Conservation (phyloP, 35 echinoderm and acorn worm species). For the Heliocidaris erythrogramma region DNA sequence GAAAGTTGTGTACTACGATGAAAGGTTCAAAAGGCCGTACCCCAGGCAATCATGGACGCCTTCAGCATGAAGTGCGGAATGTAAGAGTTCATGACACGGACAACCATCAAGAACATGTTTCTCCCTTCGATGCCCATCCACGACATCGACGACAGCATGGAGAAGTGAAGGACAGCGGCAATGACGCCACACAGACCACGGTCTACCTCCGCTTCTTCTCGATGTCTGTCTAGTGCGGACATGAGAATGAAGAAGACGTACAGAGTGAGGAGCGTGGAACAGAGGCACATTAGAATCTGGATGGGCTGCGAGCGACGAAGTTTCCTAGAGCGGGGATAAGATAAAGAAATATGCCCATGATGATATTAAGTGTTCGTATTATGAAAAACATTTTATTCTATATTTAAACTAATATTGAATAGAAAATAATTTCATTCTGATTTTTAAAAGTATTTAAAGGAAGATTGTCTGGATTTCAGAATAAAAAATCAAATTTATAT, state of each 20-base stretch:
- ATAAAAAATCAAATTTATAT: too few relatives aligned
- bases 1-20: too few relatives aligned
- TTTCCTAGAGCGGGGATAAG: slow-evolving; percentile 19
- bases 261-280: slow-evolving; percentile 36
- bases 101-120: slow-evolving; percentile 64
- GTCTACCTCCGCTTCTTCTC: background rate
- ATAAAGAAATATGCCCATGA: too few relatives aligned
- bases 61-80: slow-evolving; percentile 51
- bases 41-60: background rate
- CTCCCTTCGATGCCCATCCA: slow-evolving; percentile 59
- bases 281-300: slow-evolving; percentile 48
- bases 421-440: too few relatives aligned
- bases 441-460: too few relatives aligned
- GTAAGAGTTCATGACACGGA: slow-evolving; percentile 53
- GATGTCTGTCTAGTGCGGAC: background rate
- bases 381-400: too few relatives aligned
- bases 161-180: slow-evolving; percentile 39
- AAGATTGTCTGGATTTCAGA: too few relatives aligned
- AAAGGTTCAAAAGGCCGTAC: background rate
- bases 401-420: too few relatives aligned
- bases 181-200: slow-evolving; percentile 33
- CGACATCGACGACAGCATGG: slow-evolving; percentile 22
- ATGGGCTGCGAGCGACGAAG: slow-evolving; percentile 35
- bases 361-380: too few relatives aligned
- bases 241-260: slow-evolving; percentile 42